These are phyloP conservation scores for Tipula lateralis DNA, from an alignment of 2,888 invertebrate species.

Conservation along the genomic window DNA sequence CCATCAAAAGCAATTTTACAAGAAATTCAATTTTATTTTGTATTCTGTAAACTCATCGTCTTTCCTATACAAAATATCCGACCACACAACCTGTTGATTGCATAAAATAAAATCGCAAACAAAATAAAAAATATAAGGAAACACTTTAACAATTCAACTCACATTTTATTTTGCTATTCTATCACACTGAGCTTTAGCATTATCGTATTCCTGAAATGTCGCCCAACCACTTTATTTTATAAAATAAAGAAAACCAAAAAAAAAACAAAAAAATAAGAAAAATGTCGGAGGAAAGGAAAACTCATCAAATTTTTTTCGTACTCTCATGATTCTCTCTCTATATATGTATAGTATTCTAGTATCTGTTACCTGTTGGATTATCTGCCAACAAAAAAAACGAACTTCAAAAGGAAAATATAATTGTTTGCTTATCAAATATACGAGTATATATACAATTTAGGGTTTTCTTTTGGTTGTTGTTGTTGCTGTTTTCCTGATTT, in stretches of 20 bases:
- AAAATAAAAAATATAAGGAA: neutral
- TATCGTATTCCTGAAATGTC: neutral
- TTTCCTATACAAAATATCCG: neutral
- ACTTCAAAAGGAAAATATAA: neutral
- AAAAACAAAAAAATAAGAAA: neutral
- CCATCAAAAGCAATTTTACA: neutral
- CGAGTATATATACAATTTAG: neutral
- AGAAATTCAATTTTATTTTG: neutral
- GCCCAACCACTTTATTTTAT: neutral
- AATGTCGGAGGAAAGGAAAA: neutral
- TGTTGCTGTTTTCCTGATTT: neutral
- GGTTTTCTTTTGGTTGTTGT: neutral
- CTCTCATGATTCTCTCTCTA: neutral
- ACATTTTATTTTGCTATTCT: neutral
- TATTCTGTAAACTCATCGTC: neutral
- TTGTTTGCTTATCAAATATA: neutral
- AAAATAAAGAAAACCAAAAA: neutral
- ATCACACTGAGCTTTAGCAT: neutral
- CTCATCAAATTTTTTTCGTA: neutral
- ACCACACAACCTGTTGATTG: neutral
- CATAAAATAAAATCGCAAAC: neutral
- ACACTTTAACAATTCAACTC: neutral
- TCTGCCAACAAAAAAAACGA: neutral
- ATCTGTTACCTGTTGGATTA: neutral
- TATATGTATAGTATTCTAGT: neutral